phyloP scores from a whole-genome alignment of 2,797 vertebrate species.

The Pachyuromys duprasi region DNA sequence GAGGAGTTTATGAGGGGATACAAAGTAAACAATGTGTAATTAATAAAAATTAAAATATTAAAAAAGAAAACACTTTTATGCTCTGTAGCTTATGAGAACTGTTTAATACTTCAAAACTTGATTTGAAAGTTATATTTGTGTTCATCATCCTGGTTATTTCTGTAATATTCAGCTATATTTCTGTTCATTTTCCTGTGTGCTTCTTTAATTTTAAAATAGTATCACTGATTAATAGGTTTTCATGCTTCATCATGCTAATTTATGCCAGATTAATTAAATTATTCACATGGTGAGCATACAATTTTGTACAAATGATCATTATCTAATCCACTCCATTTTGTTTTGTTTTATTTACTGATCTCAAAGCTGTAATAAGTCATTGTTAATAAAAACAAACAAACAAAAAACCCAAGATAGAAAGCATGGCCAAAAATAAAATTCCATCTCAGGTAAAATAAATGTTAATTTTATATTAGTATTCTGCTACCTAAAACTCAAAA shows the following conservation, averaged over 20 bases:
- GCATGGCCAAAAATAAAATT: not conserved
- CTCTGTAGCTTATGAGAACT: not conserved
- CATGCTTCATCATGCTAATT: not conserved
- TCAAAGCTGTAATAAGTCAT: not conserved
- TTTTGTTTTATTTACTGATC: not conserved
- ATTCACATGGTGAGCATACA: not conserved
- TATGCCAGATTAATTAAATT: not conserved
- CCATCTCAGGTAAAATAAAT: not conserved
- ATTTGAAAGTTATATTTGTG: conserved; percentile 2
- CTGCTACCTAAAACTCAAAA: not conserved
- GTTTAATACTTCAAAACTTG: not conserved
- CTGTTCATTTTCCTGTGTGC: not conserved
- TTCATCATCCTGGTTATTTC: too few species aligned
- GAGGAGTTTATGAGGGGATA: too few species aligned
- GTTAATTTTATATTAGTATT: not conserved
- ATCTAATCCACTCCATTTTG: not conserved
- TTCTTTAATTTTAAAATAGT: not conserved
- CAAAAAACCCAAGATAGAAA: not conserved
- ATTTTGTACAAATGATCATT: not conserved
- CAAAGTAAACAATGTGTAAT: too few species aligned
- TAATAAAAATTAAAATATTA: too few species aligned
- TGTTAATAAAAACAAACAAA: not conserved
- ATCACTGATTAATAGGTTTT: not conserved
- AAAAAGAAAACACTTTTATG: too few species aligned
- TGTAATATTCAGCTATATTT: too few species aligned